These are phyloP conservation scores for Limnodromus scolopaceus DNA, from an alignment of 2,797 vertebrate genomes.

Conservation along the genomic window DNA sequence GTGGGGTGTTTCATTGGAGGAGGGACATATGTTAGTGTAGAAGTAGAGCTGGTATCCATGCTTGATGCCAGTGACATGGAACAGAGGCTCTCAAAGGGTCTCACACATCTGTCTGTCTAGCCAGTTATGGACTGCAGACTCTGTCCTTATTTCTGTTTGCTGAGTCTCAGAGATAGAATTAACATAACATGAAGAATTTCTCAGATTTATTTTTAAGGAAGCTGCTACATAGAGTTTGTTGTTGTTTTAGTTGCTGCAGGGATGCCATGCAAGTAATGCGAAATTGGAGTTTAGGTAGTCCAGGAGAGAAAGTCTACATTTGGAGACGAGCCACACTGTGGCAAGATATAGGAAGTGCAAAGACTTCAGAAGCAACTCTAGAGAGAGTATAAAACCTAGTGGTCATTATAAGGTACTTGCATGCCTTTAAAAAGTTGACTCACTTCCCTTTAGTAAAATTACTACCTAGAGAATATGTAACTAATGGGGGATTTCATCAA, in stretches of 20 bases:
- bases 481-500: not conserved
- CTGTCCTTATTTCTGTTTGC: not conserved
- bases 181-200: not conserved
- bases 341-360: not conserved
- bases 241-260: not conserved
- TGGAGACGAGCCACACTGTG: not conserved
- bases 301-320: not conserved
- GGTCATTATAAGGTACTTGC: not conserved
- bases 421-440: not conserved
- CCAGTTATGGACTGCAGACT: not conserved
- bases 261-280: not conserved
- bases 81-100: slow-evolving; percentile 7
- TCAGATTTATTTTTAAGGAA: not conserved
- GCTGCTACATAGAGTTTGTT: not conserved
- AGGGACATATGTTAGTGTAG: slow-evolving; percentile 28
- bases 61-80: slow-evolving; percentile 14
- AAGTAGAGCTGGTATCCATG: not conserved
- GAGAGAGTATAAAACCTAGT: not conserved
- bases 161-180: not conserved
- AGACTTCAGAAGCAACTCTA: not conserved
- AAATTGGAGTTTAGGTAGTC: not conserved
- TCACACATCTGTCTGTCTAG: not conserved
- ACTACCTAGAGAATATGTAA: not conserved
- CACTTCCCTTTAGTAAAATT: not conserved
- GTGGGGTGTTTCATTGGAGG: not conserved